phyloP scores from a whole-genome alignment of 2,888 invertebrate species.

The Cheilosia variabilis region DNA sequence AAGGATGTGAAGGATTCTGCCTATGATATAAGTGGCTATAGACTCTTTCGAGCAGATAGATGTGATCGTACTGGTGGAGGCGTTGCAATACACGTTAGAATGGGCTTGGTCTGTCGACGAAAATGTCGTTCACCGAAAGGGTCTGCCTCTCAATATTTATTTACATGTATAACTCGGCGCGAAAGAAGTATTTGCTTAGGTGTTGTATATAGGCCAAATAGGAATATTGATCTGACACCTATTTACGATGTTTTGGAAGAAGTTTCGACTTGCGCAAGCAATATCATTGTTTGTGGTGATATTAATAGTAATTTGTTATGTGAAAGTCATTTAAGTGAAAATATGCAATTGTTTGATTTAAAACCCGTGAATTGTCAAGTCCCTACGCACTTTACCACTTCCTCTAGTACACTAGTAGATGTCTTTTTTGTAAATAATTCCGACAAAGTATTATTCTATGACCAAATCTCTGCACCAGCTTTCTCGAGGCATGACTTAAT shows the following conservation, averaged over 20 bases:
- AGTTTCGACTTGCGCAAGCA: neutral
- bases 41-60: too few relatives aligned
- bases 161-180: neutral
- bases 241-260: conserved; percentile 1
- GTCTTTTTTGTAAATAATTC: conserved; percentile 11
- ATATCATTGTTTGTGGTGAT: conserved; percentile 14
- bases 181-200: conserved; percentile 10
- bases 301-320: neutral
- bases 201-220: conserved; percentile 6
- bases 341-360: neutral
- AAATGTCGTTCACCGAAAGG: too few relatives aligned
- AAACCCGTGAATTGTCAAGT: neutral
- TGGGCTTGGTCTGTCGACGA: too few relatives aligned
- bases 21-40: too few relatives aligned
- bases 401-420: conserved; percentile 15
- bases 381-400: conserved; percentile 3
- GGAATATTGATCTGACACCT: neutral
- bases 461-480: conserved; percentile 1
- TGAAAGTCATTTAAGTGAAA: conserved; percentile 3
- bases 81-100: too few relatives aligned
- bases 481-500: conserved; percentile 21
- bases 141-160: too few relatives aligned
- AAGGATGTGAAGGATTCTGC: too few relatives aligned
- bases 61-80: too few relatives aligned
- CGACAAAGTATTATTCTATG: neutral